These are phyloP conservation scores for Notolabrus celidotus DNA, from an alignment of 2,797 vertebrate genomes.

Conservation along the genomic window DNA sequence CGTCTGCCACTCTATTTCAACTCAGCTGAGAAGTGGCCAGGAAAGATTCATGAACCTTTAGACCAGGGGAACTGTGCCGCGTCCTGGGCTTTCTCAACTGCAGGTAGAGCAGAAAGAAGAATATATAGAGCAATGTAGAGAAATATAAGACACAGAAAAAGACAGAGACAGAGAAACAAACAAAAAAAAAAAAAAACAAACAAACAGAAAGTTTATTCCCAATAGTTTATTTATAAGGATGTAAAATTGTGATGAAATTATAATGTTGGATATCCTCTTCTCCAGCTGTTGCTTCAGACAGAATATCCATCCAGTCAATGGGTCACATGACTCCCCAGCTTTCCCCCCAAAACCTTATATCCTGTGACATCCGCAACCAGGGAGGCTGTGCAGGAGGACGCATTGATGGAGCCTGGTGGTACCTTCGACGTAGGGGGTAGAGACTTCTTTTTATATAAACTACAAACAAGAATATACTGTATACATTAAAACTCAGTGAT, in stretches of 20 bases:
- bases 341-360: slow-evolving; percentile 96
- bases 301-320: slow-evolving; percentile 98
- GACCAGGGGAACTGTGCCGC: slow-evolving; percentile 98
- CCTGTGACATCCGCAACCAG: slow-evolving; percentile 95
- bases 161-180: too few species aligned
- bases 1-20: slow-evolving; percentile 88
- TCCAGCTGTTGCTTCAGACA: slow-evolving; percentile 94
- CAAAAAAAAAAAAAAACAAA: too few species aligned
- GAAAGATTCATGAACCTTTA: slow-evolving; percentile 93
- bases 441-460: neutral
- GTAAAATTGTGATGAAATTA: too few species aligned
- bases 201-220: too few species aligned
- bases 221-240: too few species aligned
- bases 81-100: slow-evolving; percentile 98
- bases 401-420: slow-evolving; percentile 97
- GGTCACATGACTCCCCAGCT: slow-evolving; percentile 96
- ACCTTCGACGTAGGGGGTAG: slow-evolving; percentile 92
- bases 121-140: neutral
- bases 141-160: too few species aligned
- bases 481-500: neutral
- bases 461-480: neutral
- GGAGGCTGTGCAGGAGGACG: slow-evolving; percentile 92
- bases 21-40: slow-evolving; percentile 92
- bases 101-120: slow-evolving; percentile 80
- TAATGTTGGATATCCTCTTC: slow-evolving; percentile 5